phyloP scores from a whole-genome alignment of 2,888 invertebrate genomes.

The Eupithecia inturbata region DNA sequence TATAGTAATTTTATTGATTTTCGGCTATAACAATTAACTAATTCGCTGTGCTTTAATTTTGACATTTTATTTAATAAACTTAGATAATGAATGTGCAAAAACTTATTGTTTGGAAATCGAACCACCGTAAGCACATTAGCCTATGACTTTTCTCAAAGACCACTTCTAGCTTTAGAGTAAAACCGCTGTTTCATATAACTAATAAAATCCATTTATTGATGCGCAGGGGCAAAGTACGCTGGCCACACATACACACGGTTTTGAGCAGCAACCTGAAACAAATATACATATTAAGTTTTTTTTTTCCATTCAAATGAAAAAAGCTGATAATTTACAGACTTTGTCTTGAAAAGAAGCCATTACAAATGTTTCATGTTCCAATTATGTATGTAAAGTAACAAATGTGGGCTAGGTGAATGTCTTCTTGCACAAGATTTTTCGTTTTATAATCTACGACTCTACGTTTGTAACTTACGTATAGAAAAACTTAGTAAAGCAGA shows the following conservation, averaged over 20 bases:
- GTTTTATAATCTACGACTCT: constrained; percentile 2
- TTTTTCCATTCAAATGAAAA: background rate
- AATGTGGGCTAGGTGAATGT: background rate
- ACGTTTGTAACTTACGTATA: background rate
- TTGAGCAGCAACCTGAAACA: constrained; percentile 60
- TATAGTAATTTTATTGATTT: background rate
- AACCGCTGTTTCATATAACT: constrained; percentile 32
- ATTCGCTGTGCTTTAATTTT: background rate
- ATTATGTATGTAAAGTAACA: constrained; percentile 2
- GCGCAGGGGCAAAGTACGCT: constrained; percentile 65
- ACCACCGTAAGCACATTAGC: background rate
- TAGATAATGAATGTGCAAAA: background rate
- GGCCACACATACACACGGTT: constrained; percentile 72
- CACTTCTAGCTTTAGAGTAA: constrained; percentile 18
- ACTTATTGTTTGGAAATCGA: background rate
- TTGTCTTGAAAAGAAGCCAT: background rate
- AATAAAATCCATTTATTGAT: constrained; percentile 53
- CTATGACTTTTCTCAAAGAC: background rate
- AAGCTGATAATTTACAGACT: background rate
- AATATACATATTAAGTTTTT: background rate
- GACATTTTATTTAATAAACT: background rate
- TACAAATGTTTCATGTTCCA: background rate
- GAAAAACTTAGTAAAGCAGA: background rate
- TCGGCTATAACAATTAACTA: background rate
- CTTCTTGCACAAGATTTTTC: constrained; percentile 6